phyloP scores from a whole-genome alignment of 2,888 invertebrate species.

The Holacanthella duospinosa region DNA sequence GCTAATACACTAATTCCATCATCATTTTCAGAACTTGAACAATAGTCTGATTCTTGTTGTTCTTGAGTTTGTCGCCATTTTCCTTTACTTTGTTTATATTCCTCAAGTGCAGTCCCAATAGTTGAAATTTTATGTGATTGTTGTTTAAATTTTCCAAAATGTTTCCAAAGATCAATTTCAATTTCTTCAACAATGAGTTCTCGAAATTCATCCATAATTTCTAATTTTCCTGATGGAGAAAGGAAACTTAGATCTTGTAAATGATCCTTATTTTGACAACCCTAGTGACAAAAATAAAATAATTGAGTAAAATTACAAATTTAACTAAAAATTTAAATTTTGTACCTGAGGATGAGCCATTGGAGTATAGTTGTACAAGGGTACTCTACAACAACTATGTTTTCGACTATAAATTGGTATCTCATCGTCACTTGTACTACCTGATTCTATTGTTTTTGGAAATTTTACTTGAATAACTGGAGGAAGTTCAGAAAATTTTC shows the following conservation, averaged over 20 bases:
- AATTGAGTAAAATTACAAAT: too few species aligned
- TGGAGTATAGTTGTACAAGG: slow-evolving; percentile 27
- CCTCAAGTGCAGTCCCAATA: neutral
- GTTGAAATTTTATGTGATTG: neutral
- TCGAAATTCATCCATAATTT: neutral
- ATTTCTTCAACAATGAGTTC: neutral
- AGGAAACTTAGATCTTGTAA: slow-evolving; percentile 44
- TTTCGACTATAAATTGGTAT: neutral
- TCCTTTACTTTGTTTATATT: neutral
- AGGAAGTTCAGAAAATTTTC: neutral
- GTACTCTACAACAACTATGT: slow-evolving; percentile 24
- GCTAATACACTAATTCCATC: too few species aligned
- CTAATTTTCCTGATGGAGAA: neutral
- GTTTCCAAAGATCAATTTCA: neutral
- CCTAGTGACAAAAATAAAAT: slow-evolving; percentile 44
- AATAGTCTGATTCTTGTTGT: neutral
- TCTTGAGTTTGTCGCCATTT: neutral
- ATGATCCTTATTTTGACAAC: slow-evolving; percentile 65
- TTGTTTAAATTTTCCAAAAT: neutral
- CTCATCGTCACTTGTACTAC: neutral
- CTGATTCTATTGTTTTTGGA: neutral
- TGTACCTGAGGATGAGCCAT: slow-evolving; percentile 13
- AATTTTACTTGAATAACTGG: too few species aligned
- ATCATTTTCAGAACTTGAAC: neutral
- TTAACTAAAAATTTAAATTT: neutral